Evolutionary conservation across 2,797 vertebrate species (phyloP), one percentile per base, ranked within the genome.

Genomic region (Sarcophilus harrisii): DNA sequence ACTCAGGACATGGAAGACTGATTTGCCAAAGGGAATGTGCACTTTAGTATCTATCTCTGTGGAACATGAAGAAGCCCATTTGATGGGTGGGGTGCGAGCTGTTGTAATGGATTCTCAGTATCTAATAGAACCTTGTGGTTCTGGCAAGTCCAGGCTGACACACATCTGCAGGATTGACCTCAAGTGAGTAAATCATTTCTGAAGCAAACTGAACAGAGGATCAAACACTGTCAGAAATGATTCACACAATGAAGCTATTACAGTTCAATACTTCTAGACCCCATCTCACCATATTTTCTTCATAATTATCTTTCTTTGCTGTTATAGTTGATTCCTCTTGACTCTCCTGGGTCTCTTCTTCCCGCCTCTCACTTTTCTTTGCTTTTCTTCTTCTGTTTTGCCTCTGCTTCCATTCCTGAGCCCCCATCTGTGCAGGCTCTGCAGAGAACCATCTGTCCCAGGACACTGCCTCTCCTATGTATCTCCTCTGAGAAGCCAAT

Each of bases 111-210:
- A 99, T 96, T 99, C 99, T 8, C 99, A 99, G 98, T 99, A 99
- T 98, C 97, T 99, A 96, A 99, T 99, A 95, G 99, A 99, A 96
- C 99, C 99, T 0, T 99, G 99, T 18, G 99, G 99, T 62, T 99
- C 99, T 0, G 99, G 99, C 96, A 99, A 99, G 98, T 99, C 99
- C 94, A 99, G 99, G 95, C 99, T 99, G 91, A 99, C 99, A 57
- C 99, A 99, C 97, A 99, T 99, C 98, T 99, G 99, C 99, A 99
- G 99, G 98, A 98, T 98, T 95, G 99, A 99, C 98, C 98, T 99
- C 10, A 99, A 99, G 99, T 99, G 98, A 99, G 99, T 99, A 92
- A 38, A 6, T n/a, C 29, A 0, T 30, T 6, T 27, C 59, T 94
- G 29, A 52, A 94, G 59, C 32, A 14, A 28, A 4, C 28, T 45